Evolutionary conservation across 2,888 invertebrate species (phyloP).

Genomic region (Glaucopsyche alexis): DNA sequence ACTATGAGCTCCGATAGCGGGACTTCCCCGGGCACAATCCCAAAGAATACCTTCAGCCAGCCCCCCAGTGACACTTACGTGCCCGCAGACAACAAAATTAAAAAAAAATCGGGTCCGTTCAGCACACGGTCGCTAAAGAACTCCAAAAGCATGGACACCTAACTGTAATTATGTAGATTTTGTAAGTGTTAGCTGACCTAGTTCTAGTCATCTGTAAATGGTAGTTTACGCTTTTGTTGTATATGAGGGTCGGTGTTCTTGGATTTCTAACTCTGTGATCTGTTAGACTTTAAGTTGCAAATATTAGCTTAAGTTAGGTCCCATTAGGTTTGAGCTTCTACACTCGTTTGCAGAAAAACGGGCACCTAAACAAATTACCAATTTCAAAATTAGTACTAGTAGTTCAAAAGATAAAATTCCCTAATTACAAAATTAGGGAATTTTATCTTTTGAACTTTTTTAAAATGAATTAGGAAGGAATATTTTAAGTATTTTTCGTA

Average conservation of each 20-base stretch:
- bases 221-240: conserved; percentile 64
- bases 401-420: too few relatives aligned
- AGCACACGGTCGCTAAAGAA: conserved; percentile 65
- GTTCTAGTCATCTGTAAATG: conserved; percentile 59
- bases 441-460: too few relatives aligned
- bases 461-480: too few relatives aligned
- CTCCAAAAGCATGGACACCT: conserved; percentile 76
- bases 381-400: too few relatives aligned
- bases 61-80: conserved; percentile 52
- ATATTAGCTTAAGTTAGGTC: not conserved
- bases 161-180: conserved; percentile 79
- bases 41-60: conserved; percentile 60
- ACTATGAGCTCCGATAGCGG: conserved; percentile 72
- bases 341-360: too few relatives aligned
- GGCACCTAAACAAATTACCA: too few relatives aligned
- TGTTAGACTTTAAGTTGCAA: conserved; percentile 19
- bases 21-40: conserved; percentile 68
- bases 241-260: conserved; percentile 58
- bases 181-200: conserved; percentile 77
- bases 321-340: not conserved
- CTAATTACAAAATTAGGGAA: too few relatives aligned
- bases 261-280: conserved; percentile 32
- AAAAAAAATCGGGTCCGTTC: conserved; percentile 60
- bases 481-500: too few relatives aligned
- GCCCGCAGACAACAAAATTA: conserved; percentile 56